phyloP scores from a whole-genome alignment of 1,140 invertebrate species.

The Papilio xuthus region DNA sequence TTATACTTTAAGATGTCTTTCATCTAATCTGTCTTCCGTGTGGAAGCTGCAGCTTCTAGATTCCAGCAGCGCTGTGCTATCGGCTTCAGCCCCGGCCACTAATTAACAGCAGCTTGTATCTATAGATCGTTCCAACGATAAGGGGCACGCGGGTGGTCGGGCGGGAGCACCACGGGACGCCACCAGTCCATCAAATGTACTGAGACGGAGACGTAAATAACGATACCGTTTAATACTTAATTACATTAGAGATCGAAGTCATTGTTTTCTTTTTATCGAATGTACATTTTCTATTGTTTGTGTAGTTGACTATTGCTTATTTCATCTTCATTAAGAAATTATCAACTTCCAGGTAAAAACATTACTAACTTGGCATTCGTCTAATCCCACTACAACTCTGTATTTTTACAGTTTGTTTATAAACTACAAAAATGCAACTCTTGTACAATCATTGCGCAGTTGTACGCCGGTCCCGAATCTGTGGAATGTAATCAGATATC shows the following conservation, averaged over 20 bases:
- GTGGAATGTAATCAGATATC: constrained; percentile 25
- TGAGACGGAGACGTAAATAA: neutral
- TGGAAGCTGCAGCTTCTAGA: neutral
- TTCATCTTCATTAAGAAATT: too few species aligned
- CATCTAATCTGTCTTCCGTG: neutral
- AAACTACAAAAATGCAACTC: neutral
- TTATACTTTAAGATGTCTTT: neutral
- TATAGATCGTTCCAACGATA: constrained; percentile 55
- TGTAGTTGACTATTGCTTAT: too few species aligned
- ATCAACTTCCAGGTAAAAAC: neutral
- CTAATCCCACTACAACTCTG: neutral
- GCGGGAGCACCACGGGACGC: constrained; percentile 13
- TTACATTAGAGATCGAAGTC: neutral
- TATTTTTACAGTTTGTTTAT: neutral
- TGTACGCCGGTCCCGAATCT: neutral
- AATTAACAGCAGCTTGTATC: constrained; percentile 55
- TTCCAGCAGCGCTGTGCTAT: neutral
- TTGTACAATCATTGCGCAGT: neutral
- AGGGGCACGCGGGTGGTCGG: constrained; percentile 57
- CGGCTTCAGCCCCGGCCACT: constrained; percentile 41
- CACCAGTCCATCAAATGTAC: constrained; percentile 10
- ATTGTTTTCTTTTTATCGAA: neutral
- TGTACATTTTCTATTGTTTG: neutral
- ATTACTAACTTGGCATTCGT: neutral
- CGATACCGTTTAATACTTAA: neutral